Percentiles rank a stretch among this genome's conserved stretches.
Conservation (phyloP, 2,888 invertebrate species). For the Drosophila barbarae region DNA sequence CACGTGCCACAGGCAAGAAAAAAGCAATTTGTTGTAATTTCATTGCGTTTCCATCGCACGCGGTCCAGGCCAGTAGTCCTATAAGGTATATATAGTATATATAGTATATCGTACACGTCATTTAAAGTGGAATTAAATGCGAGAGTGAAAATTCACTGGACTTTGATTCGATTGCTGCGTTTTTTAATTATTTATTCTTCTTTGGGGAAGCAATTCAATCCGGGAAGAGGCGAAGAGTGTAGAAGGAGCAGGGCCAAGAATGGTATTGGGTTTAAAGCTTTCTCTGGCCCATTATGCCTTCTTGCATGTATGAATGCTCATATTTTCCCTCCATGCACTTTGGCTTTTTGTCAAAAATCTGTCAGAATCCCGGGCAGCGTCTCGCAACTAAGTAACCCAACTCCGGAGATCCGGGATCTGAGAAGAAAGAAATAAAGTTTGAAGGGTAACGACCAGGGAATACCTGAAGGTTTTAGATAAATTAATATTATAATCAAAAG, state of each 20-base stretch:
- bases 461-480: background rate
- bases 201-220: conserved; percentile 10
- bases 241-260: background rate
- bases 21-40: conserved; percentile 47
- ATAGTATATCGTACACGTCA: conserved; percentile 10
- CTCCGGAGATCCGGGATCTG: conserved; percentile 6
- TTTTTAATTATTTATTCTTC: conserved; percentile 28
- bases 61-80: background rate
- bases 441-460: background rate
- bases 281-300: conserved; percentile 5
- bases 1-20: conserved; percentile 29
- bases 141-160: conserved; percentile 18
- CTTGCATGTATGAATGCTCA: conserved; percentile 25
- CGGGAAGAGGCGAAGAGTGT: background rate
- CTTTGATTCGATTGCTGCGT: conserved; percentile 15
- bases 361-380: conserved; percentile 31
- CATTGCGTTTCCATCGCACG: conserved; percentile 30
- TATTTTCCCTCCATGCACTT: conserved; percentile 59
- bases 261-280: conserved; percentile 5
- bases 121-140: conserved; percentile 29
- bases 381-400: conserved; percentile 38
- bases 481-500: background rate
- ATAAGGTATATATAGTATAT: background rate
- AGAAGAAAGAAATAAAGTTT: background rate
- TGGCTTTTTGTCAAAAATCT: conserved; percentile 73